Evolutionary conservation across 1,140 invertebrate species (phyloP).

Genomic region (Hydropsyche tenuis): DNA sequence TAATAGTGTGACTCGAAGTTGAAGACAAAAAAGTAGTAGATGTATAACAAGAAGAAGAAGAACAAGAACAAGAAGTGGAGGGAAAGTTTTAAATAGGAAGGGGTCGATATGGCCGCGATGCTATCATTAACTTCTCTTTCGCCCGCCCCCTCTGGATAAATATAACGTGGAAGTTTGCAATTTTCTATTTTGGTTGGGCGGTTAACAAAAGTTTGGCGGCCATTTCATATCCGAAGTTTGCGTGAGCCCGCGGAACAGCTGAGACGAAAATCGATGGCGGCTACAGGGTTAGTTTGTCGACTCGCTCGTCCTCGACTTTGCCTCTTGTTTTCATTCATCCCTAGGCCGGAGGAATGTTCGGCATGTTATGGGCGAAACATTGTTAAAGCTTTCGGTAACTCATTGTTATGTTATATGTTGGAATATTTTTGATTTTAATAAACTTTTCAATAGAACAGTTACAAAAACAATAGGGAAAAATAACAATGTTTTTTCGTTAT

Average conservation of each 20-base stretch:
- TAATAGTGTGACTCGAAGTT: slow-evolving; percentile 58
- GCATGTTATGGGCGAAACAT: slow-evolving; percentile 47
- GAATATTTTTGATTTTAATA: no score
- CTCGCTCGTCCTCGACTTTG: slow-evolving; percentile 24
- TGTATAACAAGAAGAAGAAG: slow-evolving; percentile 15
- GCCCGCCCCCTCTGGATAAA: slow-evolving; percentile 45
- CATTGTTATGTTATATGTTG: no score
- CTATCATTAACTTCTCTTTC: slow-evolving; percentile 52
- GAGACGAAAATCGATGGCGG: slow-evolving; percentile 46
- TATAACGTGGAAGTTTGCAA: slow-evolving; percentile 52
- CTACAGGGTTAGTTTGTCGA: slow-evolving; percentile 49
- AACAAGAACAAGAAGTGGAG: background rate
- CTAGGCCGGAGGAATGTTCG: slow-evolving; percentile 42
- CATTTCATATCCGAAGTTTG: slow-evolving; percentile 42
- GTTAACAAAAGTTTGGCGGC: slow-evolving; percentile 42
- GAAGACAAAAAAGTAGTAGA: slow-evolving; percentile 54
- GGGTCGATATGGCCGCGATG: slow-evolving; percentile 54
- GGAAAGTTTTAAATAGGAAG: slow-evolving; percentile 57
- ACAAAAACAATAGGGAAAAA: no score
- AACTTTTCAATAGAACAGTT: no score
- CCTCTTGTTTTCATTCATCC: slow-evolving; percentile 19
- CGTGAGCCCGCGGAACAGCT: slow-evolving; percentile 40
- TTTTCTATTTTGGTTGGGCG: slow-evolving; percentile 50
- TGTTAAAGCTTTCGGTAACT: slow-evolving; percentile 54
- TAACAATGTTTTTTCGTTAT: no score